Evolutionary conservation across 2,113 vertebrate species (phyloP).

Genomic region (Gadus chalcogrammus): DNA sequence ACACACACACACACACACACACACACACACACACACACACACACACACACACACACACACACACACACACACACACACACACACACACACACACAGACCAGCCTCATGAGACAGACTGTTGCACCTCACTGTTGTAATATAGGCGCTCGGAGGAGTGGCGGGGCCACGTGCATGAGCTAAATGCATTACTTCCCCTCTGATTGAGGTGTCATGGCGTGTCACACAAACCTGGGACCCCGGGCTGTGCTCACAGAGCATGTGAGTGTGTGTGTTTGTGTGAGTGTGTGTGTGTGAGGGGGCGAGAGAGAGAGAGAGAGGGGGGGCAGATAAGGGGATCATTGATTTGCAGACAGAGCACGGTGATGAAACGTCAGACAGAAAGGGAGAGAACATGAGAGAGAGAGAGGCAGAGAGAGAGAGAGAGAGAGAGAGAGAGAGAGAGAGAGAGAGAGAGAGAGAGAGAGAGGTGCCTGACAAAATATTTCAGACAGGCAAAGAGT

Average conservation of each 20-base stretch:
- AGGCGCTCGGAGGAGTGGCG: slow-evolving; percentile 39
- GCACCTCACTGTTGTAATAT: slow-evolving; percentile 10
- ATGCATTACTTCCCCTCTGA: slow-evolving; percentile 66
- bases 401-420: no score
- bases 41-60: no score
- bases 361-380: slow-evolving; percentile 45
- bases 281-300: slow-evolving; percentile 14
- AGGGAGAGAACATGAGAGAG: slow-evolving; percentile 34
- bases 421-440: no score
- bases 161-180: slow-evolving; percentile 52
- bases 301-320: slow-evolving; percentile 10
- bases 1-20: no score
- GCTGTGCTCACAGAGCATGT: slow-evolving; percentile 35
- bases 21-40: no score
- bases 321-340: slow-evolving; percentile 21
- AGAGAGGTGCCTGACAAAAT: neutral
- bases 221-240: slow-evolving; percentile 49
- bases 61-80: no score
- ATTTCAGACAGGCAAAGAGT: slow-evolving; percentile 2
- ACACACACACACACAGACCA: no score
- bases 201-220: slow-evolving; percentile 66
- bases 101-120: no score
- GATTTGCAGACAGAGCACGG: slow-evolving; percentile 44
- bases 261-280: no score
- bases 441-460: no score